These are phyloP conservation scores for Halictus rubicundus DNA, from an alignment of 1,140 invertebrate species.

Conservation along the genomic window DNA sequence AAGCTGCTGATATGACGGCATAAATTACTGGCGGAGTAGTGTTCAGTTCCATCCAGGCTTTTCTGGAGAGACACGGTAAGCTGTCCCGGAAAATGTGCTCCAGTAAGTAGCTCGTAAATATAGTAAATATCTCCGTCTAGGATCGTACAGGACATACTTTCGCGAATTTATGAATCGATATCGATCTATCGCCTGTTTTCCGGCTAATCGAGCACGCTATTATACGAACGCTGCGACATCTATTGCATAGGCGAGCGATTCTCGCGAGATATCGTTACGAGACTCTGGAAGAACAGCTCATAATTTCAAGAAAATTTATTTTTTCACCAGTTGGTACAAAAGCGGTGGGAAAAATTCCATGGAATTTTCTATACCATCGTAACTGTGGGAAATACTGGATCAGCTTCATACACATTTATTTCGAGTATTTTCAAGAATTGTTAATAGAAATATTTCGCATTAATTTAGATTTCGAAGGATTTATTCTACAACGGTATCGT, in stretches of 20 bases:
- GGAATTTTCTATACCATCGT: too few species aligned
- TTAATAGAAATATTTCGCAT: too few species aligned
- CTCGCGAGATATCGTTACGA: too few species aligned
- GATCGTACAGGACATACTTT: constrained; percentile 4
- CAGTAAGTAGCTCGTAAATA: constrained; percentile 45
- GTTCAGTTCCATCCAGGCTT: constrained; percentile 15
- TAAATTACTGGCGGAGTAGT: constrained; percentile 23
- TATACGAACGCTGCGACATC: neutral
- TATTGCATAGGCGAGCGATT: neutral
- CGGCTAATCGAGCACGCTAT: constrained; percentile 1
- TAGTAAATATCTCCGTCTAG: constrained; percentile 30
- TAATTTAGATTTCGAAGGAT: too few species aligned
- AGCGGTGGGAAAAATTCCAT: too few species aligned
- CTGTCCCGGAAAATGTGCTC: neutral
- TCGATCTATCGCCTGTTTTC: constrained; percentile 27
- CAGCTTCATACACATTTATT: too few species aligned
- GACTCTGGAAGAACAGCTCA: too few species aligned
- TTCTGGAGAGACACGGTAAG: constrained; percentile 21
- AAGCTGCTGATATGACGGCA: constrained; percentile 21
- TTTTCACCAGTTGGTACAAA: too few species aligned
- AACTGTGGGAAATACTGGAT: too few species aligned
- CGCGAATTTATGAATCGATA: constrained; percentile 14
- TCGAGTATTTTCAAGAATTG: too few species aligned
- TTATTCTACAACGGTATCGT: too few species aligned
- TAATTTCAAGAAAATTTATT: too few species aligned